Evolutionary conservation across 2,113 vertebrate genomes (phyloP).

Genomic region (Tragelaphus scriptus): DNA sequence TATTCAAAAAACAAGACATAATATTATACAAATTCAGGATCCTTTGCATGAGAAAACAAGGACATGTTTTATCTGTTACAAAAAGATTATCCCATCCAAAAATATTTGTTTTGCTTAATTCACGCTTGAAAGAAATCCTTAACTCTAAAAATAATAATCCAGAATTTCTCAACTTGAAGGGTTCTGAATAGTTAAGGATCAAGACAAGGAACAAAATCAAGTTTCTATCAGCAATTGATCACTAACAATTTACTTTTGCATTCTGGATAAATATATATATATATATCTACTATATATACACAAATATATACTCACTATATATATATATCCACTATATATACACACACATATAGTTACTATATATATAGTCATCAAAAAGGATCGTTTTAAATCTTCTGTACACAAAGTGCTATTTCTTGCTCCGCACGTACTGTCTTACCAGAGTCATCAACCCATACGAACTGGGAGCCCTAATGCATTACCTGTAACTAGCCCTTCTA

Average conservation of each 20-base stretch:
- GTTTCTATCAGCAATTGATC: not conserved
- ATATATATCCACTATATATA: not conserved
- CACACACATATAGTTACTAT: not conserved
- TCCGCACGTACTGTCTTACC: not conserved
- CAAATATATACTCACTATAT: not conserved
- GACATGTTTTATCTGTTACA: not conserved
- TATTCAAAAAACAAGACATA: not conserved
- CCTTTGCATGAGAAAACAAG: not conserved
- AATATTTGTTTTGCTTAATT: not conserved
- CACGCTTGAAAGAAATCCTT: not conserved
- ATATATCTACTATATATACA: not conserved
- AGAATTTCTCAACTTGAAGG: not conserved
- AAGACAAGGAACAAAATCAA: not conserved
- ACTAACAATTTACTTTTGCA: not conserved
- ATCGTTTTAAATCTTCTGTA: not conserved
- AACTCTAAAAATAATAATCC: slow-evolving; percentile 10
- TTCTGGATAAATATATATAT: not conserved
- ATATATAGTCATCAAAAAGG: not conserved
- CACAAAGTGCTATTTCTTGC: not conserved
- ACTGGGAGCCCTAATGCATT: not conserved
- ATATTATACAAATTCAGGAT: slow-evolving; percentile 1
- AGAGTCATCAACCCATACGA: not conserved
- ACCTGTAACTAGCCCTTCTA: not conserved
- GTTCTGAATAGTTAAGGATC: not conserved
- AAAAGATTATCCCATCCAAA: not conserved